Base-by-base conservation (phyloP, 1,140 invertebrate genomes). In the Ganaspis sp. region DNA sequence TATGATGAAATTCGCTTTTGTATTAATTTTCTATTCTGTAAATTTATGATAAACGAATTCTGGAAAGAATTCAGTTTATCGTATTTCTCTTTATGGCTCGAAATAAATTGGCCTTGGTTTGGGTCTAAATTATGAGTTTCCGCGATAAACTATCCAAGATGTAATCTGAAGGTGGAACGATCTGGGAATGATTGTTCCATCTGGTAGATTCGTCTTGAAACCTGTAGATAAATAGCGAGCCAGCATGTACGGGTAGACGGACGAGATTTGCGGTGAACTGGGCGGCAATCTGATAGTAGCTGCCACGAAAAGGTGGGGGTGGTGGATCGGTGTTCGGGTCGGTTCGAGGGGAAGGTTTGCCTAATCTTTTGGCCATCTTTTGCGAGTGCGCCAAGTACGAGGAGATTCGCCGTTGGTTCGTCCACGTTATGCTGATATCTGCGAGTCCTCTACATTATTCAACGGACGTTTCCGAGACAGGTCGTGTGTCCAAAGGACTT, bases 361-460 rank as follows among this genome's bases (percentile, higher is more conserved):
- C 80, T 86, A 87, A 90, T 89, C 88, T 89, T 77, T 86, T 84
- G 84, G 79, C 82, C 84, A 90, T 90, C 89, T 89, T 84, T 84
- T 83, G 88, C 85, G 87, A 89, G 85, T 88, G 85, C 87, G 84
- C 85, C 85, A 87, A 88, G 86, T 88, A 88, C 85, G 79, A 80
- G 84, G 82, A 79, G 80, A 85, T 79, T 78, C 79, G 80, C 38
- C 37, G 74, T 38, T 71, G 12, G 76, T 73, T 84, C 78, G 75
- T 73, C 73, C 78, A 81, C 80, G 82, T 81, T 86, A 84, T 78
- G 78, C 83, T 78, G 86, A 87, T 85, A 87, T 58, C 76, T 37
- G 72, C 64, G 69, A 77, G 77, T 45, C 74, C 76, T 77, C 74
- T 83, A 83, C 81, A 80, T 83, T 83, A 83, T 83, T 83, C 81